Conservation (phyloP, 2,888 invertebrate genomes). For the Fragum fragum region DNA sequence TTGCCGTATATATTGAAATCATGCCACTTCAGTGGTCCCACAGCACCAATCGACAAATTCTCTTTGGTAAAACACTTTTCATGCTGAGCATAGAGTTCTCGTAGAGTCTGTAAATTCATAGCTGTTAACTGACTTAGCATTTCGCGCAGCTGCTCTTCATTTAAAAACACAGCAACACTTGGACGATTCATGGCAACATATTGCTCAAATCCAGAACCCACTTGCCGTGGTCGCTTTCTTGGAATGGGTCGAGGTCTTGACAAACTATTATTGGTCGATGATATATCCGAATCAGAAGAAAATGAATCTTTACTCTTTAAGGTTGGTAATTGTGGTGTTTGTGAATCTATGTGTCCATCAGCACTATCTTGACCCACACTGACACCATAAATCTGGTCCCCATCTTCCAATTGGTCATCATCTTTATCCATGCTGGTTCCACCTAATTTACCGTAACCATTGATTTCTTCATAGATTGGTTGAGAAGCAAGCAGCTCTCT, state of each 20-base stretch:
- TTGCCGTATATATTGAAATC: slow-evolving; percentile 81
- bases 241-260: slow-evolving; percentile 80
- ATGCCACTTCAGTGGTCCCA: slow-evolving; percentile 79
- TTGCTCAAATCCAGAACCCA: slow-evolving; percentile 78
- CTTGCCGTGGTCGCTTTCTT: slow-evolving; percentile 72
- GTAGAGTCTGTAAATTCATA: slow-evolving; percentile 77
- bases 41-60: slow-evolving; percentile 67
- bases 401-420: slow-evolving; percentile 14
- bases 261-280: slow-evolving; percentile 73
- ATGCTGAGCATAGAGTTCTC: slow-evolving; percentile 79
- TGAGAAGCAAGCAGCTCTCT: slow-evolving; percentile 76
- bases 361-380: slow-evolving; percentile 14
- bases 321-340: slow-evolving; percentile 21
- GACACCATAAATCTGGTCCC: slow-evolving; percentile 55
- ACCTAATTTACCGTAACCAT: slow-evolving; percentile 70
- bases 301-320: slow-evolving; percentile 65
- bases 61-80: slow-evolving; percentile 77
- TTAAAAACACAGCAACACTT: slow-evolving; percentile 74
- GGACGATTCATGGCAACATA: slow-evolving; percentile 83
- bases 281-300: slow-evolving; percentile 73
- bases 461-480: slow-evolving; percentile 84
- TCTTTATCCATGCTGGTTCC: slow-evolving; percentile 11
- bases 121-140: slow-evolving; percentile 76
- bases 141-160: slow-evolving; percentile 78
- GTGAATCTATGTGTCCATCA: not conserved